A percentile compares a stretch with the other conserved stretches of the same genome.
Conservation (phyloP, 2,113 vertebrate genomes). For the Montifringilla adamsi region DNA sequence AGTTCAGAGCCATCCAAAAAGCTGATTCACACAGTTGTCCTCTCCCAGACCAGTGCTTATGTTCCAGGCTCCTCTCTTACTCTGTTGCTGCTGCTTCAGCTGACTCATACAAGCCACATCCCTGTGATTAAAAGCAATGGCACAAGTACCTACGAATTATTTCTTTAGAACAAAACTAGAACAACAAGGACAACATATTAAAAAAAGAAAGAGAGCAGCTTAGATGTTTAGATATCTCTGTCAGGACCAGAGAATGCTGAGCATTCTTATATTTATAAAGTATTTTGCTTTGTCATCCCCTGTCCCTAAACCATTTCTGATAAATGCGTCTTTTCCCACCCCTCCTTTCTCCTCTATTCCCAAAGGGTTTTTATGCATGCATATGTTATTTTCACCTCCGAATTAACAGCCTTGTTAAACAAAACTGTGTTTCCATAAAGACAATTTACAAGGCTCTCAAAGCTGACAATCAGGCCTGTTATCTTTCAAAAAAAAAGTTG, state of each 20-base stretch:
- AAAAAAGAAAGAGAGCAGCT: not conserved
- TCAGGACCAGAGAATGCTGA: not conserved
- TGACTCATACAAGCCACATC: not conserved
- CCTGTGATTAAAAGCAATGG: not conserved
- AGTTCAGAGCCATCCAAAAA: rapidly evolving
- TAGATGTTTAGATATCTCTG: not conserved
- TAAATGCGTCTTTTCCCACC: not conserved
- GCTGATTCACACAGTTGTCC: not conserved
- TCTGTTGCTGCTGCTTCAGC: not conserved
- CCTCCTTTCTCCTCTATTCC: not conserved
- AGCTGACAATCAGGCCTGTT: not conserved
- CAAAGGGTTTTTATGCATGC: not conserved
- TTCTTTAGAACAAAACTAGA: not conserved
- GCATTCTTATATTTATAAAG: not conserved
- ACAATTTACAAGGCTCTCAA: not conserved
- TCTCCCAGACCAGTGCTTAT: not conserved
- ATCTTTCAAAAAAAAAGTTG: not conserved
- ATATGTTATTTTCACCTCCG: not conserved
- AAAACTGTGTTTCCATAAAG: not conserved
- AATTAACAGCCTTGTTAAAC: not conserved
- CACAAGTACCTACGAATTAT: not conserved
- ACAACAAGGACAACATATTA: not conserved
- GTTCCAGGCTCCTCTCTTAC: not conserved
- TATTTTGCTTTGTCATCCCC: not conserved
- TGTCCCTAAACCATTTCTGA: not conserved